Evolutionary conservation across 2,888 invertebrate genomes (phyloP).

Genomic region (Aspidiotus destructor): DNA sequence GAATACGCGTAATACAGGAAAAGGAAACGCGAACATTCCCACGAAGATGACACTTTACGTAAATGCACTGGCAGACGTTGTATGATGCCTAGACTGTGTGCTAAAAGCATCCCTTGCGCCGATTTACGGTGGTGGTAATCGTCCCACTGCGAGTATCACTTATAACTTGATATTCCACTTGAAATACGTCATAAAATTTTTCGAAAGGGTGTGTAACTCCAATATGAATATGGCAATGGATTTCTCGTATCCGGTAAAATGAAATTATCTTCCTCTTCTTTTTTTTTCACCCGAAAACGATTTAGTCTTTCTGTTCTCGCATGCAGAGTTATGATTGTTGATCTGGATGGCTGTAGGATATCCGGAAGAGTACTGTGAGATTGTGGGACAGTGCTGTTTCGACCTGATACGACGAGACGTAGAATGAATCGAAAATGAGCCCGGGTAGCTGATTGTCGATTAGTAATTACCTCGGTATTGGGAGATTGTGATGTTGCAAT

Average conservation of each 20-base stretch:
- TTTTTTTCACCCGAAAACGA: too few species aligned
- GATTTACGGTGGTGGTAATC: background rate
- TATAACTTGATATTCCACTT: background rate
- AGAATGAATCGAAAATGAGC: too few species aligned
- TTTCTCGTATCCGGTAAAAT: slow-evolving; percentile 4
- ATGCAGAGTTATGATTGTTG: too few species aligned
- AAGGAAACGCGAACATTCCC: slow-evolving; percentile 29
- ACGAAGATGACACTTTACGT: slow-evolving; percentile 13
- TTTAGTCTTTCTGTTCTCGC: too few species aligned
- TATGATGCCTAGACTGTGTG: slow-evolving; percentile 3
- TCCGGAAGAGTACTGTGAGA: too few species aligned
- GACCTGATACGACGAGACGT: too few species aligned
- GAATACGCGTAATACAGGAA: slow-evolving; percentile 18
- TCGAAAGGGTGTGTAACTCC: background rate
- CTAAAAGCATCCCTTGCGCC: slow-evolving; percentile 5
- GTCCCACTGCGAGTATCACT: background rate
- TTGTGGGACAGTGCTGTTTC: too few species aligned
- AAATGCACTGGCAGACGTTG: slow-evolving; percentile 1
- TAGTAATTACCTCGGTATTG: too few species aligned
- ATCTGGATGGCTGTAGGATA: too few species aligned
- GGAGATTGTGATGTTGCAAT: too few species aligned
- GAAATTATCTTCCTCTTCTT: background rate
- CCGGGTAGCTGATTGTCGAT: too few species aligned
- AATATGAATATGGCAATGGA: background rate
- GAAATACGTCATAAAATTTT: slow-evolving; percentile 4